A percentile compares a stretch with the other conserved stretches of the same genome.
phyloP scores from a whole-genome alignment of 1,140 invertebrate species.

The Littorina saxatilis region DNA sequence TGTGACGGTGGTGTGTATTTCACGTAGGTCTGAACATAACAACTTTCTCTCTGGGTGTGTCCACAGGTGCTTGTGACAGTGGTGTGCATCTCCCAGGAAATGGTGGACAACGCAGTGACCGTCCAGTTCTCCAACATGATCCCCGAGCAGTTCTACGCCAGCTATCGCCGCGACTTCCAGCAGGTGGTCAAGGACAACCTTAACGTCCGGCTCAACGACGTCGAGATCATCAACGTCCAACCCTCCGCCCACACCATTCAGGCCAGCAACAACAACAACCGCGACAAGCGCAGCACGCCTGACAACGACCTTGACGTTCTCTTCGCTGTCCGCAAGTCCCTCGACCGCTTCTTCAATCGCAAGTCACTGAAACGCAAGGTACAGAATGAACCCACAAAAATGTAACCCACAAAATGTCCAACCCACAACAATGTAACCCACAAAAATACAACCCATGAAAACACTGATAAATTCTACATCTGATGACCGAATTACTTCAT shows the following conservation, averaged over 20 bases:
- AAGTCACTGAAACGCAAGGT: conserved; percentile 67
- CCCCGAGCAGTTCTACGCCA: conserved; percentile 90
- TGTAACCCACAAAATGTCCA: too few relatives aligned
- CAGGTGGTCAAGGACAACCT: conserved; percentile 81
- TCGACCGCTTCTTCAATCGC: conserved; percentile 57
- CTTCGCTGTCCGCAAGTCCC: conserved; percentile 85
- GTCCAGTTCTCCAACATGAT: conserved; percentile 85
- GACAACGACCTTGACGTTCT: conserved; percentile 87
- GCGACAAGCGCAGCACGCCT: conserved; percentile 22
- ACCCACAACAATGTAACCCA: too few relatives aligned
- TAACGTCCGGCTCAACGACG: conserved; percentile 65
- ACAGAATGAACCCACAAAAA: too few relatives aligned
- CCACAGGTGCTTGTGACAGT: conserved; percentile 77
- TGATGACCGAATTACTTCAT: too few relatives aligned
- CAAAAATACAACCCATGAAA: too few relatives aligned
- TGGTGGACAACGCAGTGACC: conserved; percentile 89
- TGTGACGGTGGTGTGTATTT: too few relatives aligned
- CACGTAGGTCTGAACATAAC: too few relatives aligned
- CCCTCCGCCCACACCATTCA: conserved; percentile 77
- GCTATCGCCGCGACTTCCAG: conserved; percentile 89
- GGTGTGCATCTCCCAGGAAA: conserved; percentile 88
- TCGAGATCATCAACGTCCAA: conserved; percentile 85
- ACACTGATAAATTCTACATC: too few relatives aligned
- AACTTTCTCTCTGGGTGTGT: conserved; percentile 12
- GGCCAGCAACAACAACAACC: conserved; percentile 62